Conservation (phyloP, 2,113 vertebrate species). For the Empidonax traillii region DNA sequence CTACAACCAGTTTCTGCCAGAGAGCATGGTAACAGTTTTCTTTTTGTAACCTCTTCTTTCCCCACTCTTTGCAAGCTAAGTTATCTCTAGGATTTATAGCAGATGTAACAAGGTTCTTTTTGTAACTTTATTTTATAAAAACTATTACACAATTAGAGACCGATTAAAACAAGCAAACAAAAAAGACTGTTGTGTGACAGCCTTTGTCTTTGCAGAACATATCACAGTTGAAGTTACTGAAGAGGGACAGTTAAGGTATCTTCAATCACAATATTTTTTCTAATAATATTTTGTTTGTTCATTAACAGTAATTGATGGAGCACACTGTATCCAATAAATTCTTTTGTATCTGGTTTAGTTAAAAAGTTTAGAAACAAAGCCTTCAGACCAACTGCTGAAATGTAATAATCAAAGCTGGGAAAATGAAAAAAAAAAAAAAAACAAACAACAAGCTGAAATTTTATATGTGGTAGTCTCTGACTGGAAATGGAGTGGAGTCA, state of each 20-base stretch:
- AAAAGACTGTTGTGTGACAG: background rate
- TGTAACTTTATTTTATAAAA: background rate
- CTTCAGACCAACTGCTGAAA: background rate
- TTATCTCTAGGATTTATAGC: background rate
- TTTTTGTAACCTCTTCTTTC: background rate
- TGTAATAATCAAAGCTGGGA: background rate
- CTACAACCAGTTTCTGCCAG: background rate
- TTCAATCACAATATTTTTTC: background rate
- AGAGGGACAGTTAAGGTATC: background rate
- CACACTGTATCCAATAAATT: background rate
- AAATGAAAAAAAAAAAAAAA: background rate
- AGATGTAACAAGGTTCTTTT: background rate
- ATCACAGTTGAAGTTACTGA: background rate
- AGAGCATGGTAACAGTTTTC: background rate
- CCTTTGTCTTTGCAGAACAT: background rate
- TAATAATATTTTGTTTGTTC: background rate
- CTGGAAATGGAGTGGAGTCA: background rate
- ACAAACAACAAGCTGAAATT: background rate
- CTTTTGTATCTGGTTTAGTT: background rate
- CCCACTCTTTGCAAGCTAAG: background rate
- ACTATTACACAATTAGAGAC: accelerated
- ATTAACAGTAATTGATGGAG: background rate
- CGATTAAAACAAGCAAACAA: background rate
- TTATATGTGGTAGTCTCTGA: background rate
- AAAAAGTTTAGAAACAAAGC: background rate